These are phyloP conservation scores for Branchinecta lindahli DNA, from an alignment of 1,140 invertebrate genomes.

Conservation along the genomic window DNA sequence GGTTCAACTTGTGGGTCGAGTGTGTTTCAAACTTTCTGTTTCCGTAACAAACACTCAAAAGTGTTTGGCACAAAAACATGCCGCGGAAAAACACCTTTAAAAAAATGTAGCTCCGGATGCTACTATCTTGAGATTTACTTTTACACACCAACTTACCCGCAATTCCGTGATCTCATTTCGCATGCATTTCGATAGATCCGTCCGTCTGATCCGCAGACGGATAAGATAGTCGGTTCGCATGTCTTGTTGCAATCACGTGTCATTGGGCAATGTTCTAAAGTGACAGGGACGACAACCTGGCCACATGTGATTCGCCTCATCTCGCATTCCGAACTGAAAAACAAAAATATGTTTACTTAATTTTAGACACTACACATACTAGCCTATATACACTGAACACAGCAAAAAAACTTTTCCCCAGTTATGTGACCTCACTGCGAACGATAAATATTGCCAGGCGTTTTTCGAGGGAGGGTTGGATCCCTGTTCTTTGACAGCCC, in stretches of 20 bases:
- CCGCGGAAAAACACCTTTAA: too few species aligned
- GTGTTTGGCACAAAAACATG: too few species aligned
- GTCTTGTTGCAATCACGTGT: slow-evolving; percentile 62
- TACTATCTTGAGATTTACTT: too few species aligned
- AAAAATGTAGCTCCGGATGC: too few species aligned
- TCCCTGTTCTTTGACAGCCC: not conserved
- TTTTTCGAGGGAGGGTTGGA: not conserved
- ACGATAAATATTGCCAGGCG: not conserved
- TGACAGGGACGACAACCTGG: slow-evolving; percentile 59
- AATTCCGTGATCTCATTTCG: slow-evolving; percentile 79
- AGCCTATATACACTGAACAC: too few species aligned
- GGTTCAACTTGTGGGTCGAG: too few species aligned
- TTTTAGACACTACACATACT: slow-evolving; percentile 1
- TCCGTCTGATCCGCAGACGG: slow-evolving; percentile 81
- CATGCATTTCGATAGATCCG: slow-evolving; percentile 82
- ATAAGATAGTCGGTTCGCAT: slow-evolving; percentile 47
- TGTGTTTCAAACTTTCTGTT: too few species aligned
- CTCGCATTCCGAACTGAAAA: slow-evolving; percentile 62
- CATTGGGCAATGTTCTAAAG: slow-evolving; percentile 58
- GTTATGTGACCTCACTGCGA: not conserved
- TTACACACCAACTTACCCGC: slow-evolving; percentile 44
- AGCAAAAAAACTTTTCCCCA: too few species aligned
- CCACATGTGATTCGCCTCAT: slow-evolving; percentile 66
- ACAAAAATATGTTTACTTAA: slow-evolving; percentile 19
- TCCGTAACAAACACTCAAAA: too few species aligned